A percentile compares a stretch with the other conserved stretches of the same genome.
These are phyloP conservation scores for Heterotis niloticus DNA, from an alignment of 2,113 vertebrate genomes.

Conservation along the genomic window DNA sequence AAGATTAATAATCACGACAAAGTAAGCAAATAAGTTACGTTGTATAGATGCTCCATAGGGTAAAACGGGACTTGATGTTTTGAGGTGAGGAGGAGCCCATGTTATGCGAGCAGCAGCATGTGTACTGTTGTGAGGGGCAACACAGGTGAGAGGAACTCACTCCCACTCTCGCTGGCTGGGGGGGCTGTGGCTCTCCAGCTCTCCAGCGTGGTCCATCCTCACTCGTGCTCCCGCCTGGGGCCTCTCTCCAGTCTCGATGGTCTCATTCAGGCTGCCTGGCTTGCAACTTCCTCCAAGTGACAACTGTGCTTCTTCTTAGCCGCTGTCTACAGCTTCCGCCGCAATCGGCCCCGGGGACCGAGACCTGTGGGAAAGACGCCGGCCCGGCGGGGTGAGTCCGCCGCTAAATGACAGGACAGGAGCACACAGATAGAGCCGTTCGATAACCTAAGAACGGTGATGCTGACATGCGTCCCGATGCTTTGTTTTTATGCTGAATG, in stretches of 20 bases:
- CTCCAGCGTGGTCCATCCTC: slow-evolving; percentile 71
- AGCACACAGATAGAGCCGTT: not conserved
- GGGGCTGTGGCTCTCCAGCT: slow-evolving; percentile 66
- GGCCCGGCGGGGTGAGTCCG: not conserved
- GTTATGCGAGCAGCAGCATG: no score
- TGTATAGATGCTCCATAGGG: not conserved
- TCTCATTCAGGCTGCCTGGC: slow-evolving; percentile 57
- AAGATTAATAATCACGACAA: no score
- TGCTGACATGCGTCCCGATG: not conserved
- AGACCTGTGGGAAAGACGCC: slow-evolving; percentile 3
- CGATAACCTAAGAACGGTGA: not conserved
- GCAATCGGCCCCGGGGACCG: slow-evolving; percentile 26
- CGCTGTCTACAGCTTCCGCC: slow-evolving; percentile 31
- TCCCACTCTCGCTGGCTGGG: slow-evolving; percentile 68
- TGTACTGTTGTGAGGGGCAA: no score
- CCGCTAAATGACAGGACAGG: not conserved
- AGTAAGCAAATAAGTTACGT: not conserved
- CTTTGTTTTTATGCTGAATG: not conserved
- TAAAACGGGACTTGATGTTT: not conserved
- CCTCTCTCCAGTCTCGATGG: slow-evolving; percentile 51
- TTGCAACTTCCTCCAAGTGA: slow-evolving; percentile 38
- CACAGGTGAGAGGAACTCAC: slow-evolving; percentile 52
- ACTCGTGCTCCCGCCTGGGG: slow-evolving; percentile 65
- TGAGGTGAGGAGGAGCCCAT: no score
- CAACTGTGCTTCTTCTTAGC: slow-evolving; percentile 19